Percentiles rank a stretch among this genome's conserved stretches.
Evolutionary conservation across 1,140 invertebrate genomes (phyloP).

Genomic region (Sycobia sp.): DNA sequence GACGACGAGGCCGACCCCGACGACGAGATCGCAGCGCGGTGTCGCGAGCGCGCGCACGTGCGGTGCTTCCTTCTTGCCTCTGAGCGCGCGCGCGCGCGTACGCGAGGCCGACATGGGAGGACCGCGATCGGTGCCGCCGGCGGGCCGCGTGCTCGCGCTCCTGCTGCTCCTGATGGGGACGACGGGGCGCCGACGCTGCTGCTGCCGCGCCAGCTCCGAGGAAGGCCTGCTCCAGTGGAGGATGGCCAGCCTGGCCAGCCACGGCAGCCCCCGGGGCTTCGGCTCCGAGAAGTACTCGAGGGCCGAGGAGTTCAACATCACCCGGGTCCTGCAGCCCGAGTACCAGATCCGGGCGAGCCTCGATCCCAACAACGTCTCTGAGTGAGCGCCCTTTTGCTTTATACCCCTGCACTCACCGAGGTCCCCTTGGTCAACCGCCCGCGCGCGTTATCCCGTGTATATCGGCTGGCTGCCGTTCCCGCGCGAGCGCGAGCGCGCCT

Average conservation of each 20-base stretch:
- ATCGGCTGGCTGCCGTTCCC: neutral
- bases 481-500: too few species aligned
- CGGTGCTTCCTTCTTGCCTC: too few species aligned
- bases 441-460: neutral
- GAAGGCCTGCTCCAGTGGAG: constrained; percentile 32
- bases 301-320: constrained; percentile 55
- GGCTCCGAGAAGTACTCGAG: constrained; percentile 48
- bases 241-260: constrained; percentile 35
- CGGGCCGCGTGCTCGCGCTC: neutral
- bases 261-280: constrained; percentile 42
- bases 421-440: neutral
- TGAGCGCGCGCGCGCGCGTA: too few species aligned
- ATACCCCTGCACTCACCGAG: neutral
- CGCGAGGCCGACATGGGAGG: too few species aligned
- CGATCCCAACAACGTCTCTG: constrained; percentile 54
- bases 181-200: constrained; percentile 10
- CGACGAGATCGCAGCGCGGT: too few species aligned
- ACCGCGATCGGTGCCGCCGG: too few species aligned
- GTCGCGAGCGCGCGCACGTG: too few species aligned
- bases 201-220: constrained; percentile 11
- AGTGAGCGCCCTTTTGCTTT: constrained; percentile 48
- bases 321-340: constrained; percentile 56
- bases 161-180: too few species aligned
- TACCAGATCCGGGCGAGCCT: constrained; percentile 56
- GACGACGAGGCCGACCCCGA: too few species aligned